phyloP scores from a whole-genome alignment of 2,888 invertebrate genomes.

The Athrips mouffetella region DNA sequence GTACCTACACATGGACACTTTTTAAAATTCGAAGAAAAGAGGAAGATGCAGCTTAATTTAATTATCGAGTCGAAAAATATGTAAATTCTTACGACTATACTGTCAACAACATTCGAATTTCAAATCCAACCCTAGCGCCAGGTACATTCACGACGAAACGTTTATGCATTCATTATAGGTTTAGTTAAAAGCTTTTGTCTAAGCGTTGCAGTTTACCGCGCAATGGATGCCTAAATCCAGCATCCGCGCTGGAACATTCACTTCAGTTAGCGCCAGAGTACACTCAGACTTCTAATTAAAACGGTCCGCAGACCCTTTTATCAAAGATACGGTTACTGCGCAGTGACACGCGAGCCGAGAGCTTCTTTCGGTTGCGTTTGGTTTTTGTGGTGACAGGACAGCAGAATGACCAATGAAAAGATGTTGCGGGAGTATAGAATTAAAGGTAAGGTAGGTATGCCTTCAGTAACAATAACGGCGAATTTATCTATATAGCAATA shows the following conservation, averaged over 20 bases:
- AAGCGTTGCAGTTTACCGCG: not conserved
- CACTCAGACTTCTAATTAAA: constrained; percentile 70
- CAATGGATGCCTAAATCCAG: too few species aligned
- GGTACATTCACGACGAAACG: not conserved
- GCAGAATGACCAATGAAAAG: not conserved
- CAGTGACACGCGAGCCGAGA: constrained; percentile 66
- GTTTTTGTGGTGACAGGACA: constrained; percentile 12
- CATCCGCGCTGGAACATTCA: too few species aligned
- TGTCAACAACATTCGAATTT: constrained; percentile 8
- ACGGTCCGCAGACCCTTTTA: constrained; percentile 71
- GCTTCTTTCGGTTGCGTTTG: constrained; percentile 37
- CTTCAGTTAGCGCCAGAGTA: too few species aligned
- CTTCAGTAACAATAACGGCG: too few species aligned
- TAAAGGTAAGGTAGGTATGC: too few species aligned
- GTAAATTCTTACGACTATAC: constrained; percentile 4
- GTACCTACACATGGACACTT: too few species aligned
- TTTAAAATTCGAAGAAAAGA: not conserved
- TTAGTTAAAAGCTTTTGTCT: too few species aligned
- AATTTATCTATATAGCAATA: too few species aligned
- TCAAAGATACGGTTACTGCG: constrained; percentile 68
- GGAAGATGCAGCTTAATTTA: not conserved
- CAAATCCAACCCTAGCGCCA: constrained; percentile 7
- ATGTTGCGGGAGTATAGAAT: too few species aligned
- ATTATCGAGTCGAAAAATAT: not conserved
- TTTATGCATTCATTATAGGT: too few species aligned